A percentile compares a stretch with the other conserved stretches of the same genome.
phyloP scores from a whole-genome alignment of 2,888 invertebrate species.

The Boloria selene region DNA sequence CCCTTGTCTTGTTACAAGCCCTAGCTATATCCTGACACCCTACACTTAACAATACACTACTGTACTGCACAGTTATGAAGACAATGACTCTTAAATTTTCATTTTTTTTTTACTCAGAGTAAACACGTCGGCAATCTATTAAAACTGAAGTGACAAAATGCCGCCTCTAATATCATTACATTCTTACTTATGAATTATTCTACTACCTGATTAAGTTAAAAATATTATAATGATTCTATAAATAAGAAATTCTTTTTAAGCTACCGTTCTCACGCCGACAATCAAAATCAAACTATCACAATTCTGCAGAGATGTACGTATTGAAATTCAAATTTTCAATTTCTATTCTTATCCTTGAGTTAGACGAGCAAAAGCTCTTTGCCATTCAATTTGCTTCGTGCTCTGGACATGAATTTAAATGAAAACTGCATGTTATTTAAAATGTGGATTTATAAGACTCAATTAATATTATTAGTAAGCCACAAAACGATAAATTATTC shows the following conservation, averaged over 20 bases:
- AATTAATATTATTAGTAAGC: background rate
- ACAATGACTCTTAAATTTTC: slow-evolving; percentile 39
- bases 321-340: slow-evolving; percentile 31
- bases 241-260: background rate
- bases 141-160: slow-evolving; percentile 10
- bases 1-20: slow-evolving; percentile 47
- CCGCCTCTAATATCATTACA: slow-evolving; percentile 4
- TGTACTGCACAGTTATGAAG: slow-evolving; percentile 32
- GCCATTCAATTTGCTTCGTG: slow-evolving; percentile 30
- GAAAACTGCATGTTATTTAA: slow-evolving; percentile 27
- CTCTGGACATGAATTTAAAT: slow-evolving; percentile 26
- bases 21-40: slow-evolving; percentile 41
- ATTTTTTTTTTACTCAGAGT: slow-evolving; percentile 30
- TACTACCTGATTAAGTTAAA: background rate
- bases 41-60: slow-evolving; percentile 40
- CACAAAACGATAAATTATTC: slow-evolving; percentile 37
- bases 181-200: background rate
- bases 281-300: slow-evolving; percentile 20
- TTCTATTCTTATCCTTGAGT: slow-evolving; percentile 30
- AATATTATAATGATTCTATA: background rate
- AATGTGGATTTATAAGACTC: slow-evolving; percentile 7
- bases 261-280: background rate
- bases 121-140: slow-evolving; percentile 22
- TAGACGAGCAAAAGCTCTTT: slow-evolving; percentile 28
- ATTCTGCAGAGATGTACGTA: slow-evolving; percentile 19